Conservation (phyloP, 2,888 invertebrate species). For the Zygothrica quintamaculata region DNA sequence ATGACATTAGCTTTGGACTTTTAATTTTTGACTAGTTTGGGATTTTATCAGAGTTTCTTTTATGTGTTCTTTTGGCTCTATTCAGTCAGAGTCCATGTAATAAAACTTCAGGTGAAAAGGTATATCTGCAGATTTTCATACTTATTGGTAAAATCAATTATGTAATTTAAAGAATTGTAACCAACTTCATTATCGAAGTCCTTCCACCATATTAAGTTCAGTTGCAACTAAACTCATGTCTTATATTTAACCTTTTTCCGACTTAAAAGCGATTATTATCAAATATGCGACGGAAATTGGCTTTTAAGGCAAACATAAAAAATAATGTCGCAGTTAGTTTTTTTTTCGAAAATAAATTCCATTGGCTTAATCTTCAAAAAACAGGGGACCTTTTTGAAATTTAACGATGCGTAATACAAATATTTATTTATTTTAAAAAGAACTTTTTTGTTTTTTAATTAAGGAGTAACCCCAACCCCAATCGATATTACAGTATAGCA, state of each 20-base stretch:
- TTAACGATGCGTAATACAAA: constrained; percentile 27
- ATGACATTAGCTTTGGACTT: no score
- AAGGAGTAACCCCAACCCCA: constrained; percentile 48
- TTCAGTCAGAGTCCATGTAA: no score
- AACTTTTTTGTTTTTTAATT: constrained; percentile 56
- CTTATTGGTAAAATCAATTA: no score
- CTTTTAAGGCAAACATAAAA: constrained; percentile 5
- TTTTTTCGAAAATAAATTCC: not conserved
- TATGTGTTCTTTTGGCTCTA: no score
- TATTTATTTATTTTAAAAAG: constrained; percentile 13
- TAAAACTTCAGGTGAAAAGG: no score
- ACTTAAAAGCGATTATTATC: not conserved
- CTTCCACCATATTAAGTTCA: no score
- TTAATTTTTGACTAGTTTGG: no score
- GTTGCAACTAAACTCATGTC: no score
- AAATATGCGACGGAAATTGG: constrained; percentile 3
- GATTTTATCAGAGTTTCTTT: no score
- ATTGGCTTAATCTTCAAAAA: constrained; percentile 38
- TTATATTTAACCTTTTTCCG: not conserved
- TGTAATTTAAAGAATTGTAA: no score
- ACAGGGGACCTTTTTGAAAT: constrained; percentile 17
- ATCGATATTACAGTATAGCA: constrained; percentile 25
- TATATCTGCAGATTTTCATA: no score
- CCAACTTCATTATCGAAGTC: no score
- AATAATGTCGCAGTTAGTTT: constrained; percentile 12